Evolutionary conservation across 2,113 vertebrate species (phyloP).

Genomic region (Amphiprion percula): DNA sequence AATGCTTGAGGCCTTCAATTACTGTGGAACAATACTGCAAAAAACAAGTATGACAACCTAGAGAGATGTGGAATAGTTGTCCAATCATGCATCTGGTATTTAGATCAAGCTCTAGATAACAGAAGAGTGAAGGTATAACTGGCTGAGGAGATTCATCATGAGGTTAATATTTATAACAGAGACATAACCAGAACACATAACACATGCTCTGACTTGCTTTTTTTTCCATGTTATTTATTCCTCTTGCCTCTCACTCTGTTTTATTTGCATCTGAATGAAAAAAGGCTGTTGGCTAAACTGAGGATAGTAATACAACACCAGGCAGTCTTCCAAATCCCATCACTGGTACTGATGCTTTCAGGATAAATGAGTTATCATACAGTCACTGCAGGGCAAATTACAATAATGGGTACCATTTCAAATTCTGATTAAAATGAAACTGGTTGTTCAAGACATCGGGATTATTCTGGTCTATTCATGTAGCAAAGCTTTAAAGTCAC

Average conservation of each 20-base stretch:
- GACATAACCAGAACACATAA: background rate
- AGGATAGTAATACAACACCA: background rate
- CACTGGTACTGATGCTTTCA: background rate
- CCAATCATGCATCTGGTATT: background rate
- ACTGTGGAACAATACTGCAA: background rate
- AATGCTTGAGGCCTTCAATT: background rate
- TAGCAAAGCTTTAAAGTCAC: background rate
- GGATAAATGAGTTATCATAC: slow-evolving; percentile 1
- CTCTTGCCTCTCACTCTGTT: background rate
- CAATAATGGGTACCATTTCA: background rate
- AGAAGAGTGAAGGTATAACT: background rate
- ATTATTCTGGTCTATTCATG: background rate
- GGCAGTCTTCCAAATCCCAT: background rate
- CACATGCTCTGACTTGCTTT: slow-evolving; percentile 2
- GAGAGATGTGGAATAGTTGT: background rate
- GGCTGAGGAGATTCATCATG: too few species aligned
- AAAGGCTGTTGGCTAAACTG: background rate
- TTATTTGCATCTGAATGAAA: background rate
- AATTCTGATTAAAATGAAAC: background rate
- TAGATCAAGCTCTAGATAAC: background rate
- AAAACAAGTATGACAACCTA: background rate
- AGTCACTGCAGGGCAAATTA: slow-evolving; percentile 20
- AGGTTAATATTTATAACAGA: background rate
- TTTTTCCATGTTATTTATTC: background rate
- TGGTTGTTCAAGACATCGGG: background rate